A percentile compares a stretch with the other conserved stretches of the same genome.
phyloP scores from a whole-genome alignment of 1,140 invertebrate genomes.

The Drosophila pruinosa region DNA sequence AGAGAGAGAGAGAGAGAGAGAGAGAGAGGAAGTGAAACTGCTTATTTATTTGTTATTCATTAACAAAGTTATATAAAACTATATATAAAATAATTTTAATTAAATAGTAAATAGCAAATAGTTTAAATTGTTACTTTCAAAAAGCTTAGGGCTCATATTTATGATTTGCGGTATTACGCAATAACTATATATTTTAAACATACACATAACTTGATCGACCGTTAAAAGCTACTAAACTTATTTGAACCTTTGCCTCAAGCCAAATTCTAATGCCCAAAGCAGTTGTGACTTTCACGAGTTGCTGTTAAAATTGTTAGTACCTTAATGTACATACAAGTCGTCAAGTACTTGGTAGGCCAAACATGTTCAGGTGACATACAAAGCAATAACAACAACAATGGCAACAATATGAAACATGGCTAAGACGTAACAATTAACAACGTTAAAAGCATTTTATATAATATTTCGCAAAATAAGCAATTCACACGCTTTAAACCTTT shows the following conservation, averaged over 20 bases:
- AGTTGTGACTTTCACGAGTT: slow-evolving; percentile 5
- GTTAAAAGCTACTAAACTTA: not conserved
- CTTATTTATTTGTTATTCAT: no score
- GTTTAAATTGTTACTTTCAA: not conserved
- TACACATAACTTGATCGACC: not conserved
- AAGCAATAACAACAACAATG: slow-evolving; percentile 13
- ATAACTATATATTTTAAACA: not conserved
- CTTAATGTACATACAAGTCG: slow-evolving; percentile 6
- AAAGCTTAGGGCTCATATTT: not conserved
- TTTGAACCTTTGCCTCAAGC: not conserved
- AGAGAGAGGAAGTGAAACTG: no score
- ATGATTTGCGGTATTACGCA: not conserved
- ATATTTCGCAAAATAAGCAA: slow-evolving; percentile 52
- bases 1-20: no score
- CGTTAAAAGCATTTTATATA: slow-evolving; percentile 74
- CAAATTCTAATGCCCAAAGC: slow-evolving; percentile 5
- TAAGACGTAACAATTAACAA: slow-evolving; percentile 76
- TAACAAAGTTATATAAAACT: not conserved
- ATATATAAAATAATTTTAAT: not conserved
- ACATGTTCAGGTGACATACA: slow-evolving; percentile 41
- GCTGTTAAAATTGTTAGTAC: slow-evolving; percentile 9
- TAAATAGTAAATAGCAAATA: not conserved
- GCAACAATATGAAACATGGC: slow-evolving; percentile 15
- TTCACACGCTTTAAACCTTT: slow-evolving; percentile 61
- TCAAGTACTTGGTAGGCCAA: slow-evolving; percentile 27